Base-by-base conservation (phyloP, 35 echinoderm and acorn worm genomes). In the Heliocidaris erythrogramma region DNA sequence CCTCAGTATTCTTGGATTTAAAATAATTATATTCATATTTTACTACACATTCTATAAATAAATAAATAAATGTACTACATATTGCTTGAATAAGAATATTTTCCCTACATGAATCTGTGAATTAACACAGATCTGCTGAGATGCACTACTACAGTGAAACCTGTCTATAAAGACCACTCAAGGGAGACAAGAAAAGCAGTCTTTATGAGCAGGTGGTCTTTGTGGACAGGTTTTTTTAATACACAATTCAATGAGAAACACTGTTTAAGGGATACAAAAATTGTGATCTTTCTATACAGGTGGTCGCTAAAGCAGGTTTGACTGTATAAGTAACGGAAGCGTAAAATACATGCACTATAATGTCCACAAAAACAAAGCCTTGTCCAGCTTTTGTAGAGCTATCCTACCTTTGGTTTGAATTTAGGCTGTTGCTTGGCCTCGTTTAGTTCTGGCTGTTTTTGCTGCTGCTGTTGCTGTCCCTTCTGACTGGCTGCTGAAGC, bases 321-420 rank as follows among this genome's bases (percentile, higher is more conserved):
- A n/a, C n/a, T n/a, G n/a, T n/a, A 56, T 56, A 12, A 56, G 52
- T 13, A 13, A 11, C 2, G 52, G 52, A 56, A 10, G 52, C 13
- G 52, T 56, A 56, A 2, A 56, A 56, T 56, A 13, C 52, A 56
- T 56, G 52, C 52, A 56, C 52, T 12, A 13, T 56, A 56, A 56
- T 56, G 11, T 56, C 10, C 10, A 56, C 52, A 56, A 8, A 17
- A 69, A 69, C 2, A 69, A 69, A 69, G 27, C 65, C 1, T 21
- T 78, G 6, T 78, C 65, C 21, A 21, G 18, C 21, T 78, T 78
- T 78, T n/a, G 8, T 1, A 4, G 5, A 21, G 65, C 4, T 24
- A 89, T 89, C 31, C 14, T 48, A 89, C 87, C 87, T 89, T 89
- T 92, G 47, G 91, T 59, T 92, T 92, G 10, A 48, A 48, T 92